These are phyloP conservation scores for Anoplophora glabripennis DNA, from an alignment of 1,140 invertebrate species.

Conservation along the genomic window DNA sequence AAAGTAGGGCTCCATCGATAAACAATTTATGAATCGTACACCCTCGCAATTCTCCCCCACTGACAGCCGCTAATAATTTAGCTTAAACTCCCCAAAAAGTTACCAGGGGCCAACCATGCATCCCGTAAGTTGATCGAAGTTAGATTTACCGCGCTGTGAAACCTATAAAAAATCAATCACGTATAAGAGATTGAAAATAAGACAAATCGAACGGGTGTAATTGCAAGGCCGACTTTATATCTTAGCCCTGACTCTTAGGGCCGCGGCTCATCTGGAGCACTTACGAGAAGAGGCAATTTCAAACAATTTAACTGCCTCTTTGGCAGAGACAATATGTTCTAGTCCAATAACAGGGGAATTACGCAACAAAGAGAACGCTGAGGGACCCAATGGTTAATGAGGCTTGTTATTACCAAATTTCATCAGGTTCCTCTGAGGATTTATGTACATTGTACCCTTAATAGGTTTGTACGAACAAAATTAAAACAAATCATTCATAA, in stretches of 20 bases:
- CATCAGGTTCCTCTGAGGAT: too few species aligned
- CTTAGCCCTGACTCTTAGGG: background rate
- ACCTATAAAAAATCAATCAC: conserved; percentile 9
- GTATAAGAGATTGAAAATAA: conserved; percentile 5
- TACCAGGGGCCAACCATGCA: background rate
- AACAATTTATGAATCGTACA: background rate
- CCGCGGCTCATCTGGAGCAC: background rate
- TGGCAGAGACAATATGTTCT: background rate
- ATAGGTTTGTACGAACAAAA: too few species aligned
- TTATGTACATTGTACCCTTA: too few species aligned
- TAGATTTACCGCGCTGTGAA: background rate
- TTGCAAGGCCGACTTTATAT: background rate
- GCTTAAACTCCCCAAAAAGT: background rate
- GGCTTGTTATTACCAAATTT: too few species aligned
- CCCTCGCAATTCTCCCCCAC: background rate
- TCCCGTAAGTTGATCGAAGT: background rate
- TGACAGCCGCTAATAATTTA: background rate
- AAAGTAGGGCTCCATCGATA: background rate
- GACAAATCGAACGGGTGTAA: background rate
- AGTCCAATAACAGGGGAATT: too few species aligned
- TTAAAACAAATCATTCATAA: too few species aligned
- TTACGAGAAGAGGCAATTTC: conserved; percentile 3
- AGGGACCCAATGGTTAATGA: too few species aligned
- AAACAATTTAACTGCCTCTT: conserved; percentile 1
- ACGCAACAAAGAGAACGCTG: too few species aligned